Evolutionary conservation across 2,113 vertebrate species (phyloP).

Genomic region (Himantopus leucocephalus): DNA sequence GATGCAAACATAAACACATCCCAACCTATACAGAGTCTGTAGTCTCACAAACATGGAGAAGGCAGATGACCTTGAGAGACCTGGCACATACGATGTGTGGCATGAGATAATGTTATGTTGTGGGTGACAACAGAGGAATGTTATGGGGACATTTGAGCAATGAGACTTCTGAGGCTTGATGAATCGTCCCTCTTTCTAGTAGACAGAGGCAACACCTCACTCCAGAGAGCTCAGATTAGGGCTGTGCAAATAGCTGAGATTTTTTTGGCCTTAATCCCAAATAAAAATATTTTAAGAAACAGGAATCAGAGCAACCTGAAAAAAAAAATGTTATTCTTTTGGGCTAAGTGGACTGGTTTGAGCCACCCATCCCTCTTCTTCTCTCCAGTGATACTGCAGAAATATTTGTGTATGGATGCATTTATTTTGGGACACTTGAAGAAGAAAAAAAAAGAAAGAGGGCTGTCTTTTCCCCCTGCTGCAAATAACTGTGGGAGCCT

Average conservation of each 20-base stretch:
- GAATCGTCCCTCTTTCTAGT: neutral
- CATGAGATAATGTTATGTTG: neutral
- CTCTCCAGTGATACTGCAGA: conserved; percentile 6
- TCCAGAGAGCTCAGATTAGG: neutral
- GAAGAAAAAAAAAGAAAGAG: neutral
- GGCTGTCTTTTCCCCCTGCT: neutral
- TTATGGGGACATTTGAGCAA: neutral
- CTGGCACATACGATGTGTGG: rapidly evolving
- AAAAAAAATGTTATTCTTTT: conserved; percentile 15
- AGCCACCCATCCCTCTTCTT: neutral
- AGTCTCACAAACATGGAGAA: neutral
- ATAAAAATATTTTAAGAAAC: conserved; percentile 52
- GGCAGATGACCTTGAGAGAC: neutral
- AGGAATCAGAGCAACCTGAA: neutral
- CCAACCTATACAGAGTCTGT: neutral
- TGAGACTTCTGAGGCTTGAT: neutral
- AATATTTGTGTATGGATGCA: conserved; percentile 9
- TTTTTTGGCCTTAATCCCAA: conserved; percentile 18
- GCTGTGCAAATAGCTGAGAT: neutral
- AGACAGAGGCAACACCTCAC: neutral
- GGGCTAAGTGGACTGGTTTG: neutral
- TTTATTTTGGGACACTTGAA: neutral
- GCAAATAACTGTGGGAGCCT: neutral
- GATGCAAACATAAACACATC: neutral
- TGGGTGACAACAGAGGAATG: neutral